phyloP scores from a whole-genome alignment of 2,797 vertebrate species.

The Sebastes glaucus region DNA sequence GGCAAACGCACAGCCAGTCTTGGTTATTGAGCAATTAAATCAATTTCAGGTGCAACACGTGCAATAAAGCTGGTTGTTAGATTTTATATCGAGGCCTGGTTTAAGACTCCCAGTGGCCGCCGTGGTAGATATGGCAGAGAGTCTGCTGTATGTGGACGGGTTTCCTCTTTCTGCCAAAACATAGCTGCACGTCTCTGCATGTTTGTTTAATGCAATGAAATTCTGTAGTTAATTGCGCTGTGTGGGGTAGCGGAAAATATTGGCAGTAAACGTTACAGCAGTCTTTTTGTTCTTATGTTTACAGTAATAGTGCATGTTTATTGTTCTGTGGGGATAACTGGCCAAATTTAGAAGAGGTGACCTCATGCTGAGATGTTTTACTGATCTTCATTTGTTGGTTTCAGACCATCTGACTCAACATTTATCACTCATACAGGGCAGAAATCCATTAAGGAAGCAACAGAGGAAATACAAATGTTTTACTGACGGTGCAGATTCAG shows the following conservation, averaged over 20 bases:
- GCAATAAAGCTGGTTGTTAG: conserved; percentile 43
- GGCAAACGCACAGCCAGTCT: conserved; percentile 9
- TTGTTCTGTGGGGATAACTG: neutral
- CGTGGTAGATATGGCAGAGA: conserved; percentile 21
- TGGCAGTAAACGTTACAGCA: neutral
- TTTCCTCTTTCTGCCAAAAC: neutral
- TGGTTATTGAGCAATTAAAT: conserved; percentile 53
- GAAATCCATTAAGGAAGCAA: neutral
- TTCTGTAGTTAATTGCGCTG: neutral
- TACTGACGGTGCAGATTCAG: neutral
- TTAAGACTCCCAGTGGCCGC: conserved; percentile 4
- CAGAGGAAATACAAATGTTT: neutral
- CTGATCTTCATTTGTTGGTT: neutral
- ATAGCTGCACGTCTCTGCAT: neutral
- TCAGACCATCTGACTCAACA: neutral
- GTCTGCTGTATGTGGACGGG: neutral
- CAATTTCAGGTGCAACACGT: conserved; percentile 53
- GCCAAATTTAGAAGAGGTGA: neutral
- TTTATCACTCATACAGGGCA: neutral
- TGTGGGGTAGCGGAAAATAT: neutral
- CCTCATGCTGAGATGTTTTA: neutral
- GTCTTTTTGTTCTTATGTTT: neutral
- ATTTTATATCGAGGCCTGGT: conserved; percentile 15
- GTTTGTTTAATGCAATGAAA: neutral
- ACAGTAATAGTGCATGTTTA: neutral